Conservation (phyloP, 2,113 vertebrate genomes). For the Echinops telfairi region DNA sequence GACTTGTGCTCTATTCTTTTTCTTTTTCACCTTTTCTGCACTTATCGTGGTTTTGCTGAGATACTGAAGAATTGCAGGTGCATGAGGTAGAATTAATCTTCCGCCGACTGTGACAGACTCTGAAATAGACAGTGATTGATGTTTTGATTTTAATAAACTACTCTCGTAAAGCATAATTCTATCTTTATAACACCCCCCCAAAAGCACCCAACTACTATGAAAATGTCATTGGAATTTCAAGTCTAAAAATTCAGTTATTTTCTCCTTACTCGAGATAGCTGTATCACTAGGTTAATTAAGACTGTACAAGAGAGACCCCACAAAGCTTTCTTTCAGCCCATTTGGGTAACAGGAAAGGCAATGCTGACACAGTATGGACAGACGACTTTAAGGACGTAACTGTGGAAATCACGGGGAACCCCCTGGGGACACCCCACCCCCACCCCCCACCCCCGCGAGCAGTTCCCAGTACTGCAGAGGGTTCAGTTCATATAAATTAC, state of each 20-base stretch:
- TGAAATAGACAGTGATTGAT: constrained; percentile 80
- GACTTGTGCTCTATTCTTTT: constrained; percentile 93
- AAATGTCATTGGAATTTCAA: constrained; percentile 40
- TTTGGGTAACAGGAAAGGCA: background rate
- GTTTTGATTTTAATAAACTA: constrained; percentile 3
- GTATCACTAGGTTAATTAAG: background rate
- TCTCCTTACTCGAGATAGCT: constrained; percentile 20
- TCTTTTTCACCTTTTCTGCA: constrained; percentile 93
- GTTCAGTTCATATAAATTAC: constrained; percentile 10
- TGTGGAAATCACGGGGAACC: background rate
- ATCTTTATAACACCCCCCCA: background rate
- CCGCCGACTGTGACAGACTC: constrained; percentile 90
- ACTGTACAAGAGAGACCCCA: background rate
- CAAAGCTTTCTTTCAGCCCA: background rate
- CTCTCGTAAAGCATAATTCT: background rate
- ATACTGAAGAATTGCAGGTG: constrained; percentile 93
- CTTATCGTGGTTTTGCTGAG: constrained; percentile 92
- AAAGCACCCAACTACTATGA: background rate
- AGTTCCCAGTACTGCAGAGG: background rate
- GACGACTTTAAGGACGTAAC: background rate
- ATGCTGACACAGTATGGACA: background rate
- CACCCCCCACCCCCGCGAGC: background rate
- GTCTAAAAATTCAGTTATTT: constrained; percentile 34
- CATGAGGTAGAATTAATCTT: constrained; percentile 92
- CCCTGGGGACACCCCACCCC: background rate